Conservation (phyloP, 2,113 vertebrate genomes). For the Monarcha castaneiventris region DNA sequence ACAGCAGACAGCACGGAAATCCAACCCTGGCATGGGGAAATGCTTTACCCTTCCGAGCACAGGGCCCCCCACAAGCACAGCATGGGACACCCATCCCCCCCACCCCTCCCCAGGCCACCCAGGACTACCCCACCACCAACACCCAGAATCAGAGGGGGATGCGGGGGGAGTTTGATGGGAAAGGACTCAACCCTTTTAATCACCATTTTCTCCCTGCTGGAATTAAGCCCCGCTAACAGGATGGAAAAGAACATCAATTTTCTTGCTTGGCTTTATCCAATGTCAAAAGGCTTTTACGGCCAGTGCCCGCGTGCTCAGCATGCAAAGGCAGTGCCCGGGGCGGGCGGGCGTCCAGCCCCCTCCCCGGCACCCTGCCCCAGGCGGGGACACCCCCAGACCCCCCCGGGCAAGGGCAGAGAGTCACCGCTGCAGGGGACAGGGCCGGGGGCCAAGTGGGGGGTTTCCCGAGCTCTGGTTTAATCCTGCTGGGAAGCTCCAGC, state of each 20-base stretch:
- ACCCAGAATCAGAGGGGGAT: neutral
- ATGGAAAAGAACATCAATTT: conserved; percentile 73
- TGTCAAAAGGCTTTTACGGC: conserved; percentile 66
- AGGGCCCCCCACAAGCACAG: neutral
- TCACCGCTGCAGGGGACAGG: neutral
- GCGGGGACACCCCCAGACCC: neutral
- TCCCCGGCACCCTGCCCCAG: neutral
- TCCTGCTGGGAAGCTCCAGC: conserved; percentile 20
- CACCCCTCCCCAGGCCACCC: neutral
- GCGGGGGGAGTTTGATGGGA: neutral
- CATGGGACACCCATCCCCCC: too few relatives aligned
- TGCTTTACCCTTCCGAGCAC: neutral
- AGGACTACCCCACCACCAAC: neutral
- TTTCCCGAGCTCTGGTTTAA: neutral
- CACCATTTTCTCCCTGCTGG: conserved; percentile 60
- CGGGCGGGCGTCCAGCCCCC: neutral
- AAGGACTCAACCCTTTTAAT: conserved; percentile 58
- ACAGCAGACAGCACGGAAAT: neutral
- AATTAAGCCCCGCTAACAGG: conserved; percentile 65
- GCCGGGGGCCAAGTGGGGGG: neutral
- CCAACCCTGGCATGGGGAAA: neutral
- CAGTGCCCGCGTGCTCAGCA: conserved; percentile 37
- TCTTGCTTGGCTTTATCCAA: conserved; percentile 71
- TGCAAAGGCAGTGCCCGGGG: conserved; percentile 2
- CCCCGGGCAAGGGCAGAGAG: neutral